phyloP scores from a whole-genome alignment of 2,113 vertebrate genomes.

The Oryzias woworae region DNA sequence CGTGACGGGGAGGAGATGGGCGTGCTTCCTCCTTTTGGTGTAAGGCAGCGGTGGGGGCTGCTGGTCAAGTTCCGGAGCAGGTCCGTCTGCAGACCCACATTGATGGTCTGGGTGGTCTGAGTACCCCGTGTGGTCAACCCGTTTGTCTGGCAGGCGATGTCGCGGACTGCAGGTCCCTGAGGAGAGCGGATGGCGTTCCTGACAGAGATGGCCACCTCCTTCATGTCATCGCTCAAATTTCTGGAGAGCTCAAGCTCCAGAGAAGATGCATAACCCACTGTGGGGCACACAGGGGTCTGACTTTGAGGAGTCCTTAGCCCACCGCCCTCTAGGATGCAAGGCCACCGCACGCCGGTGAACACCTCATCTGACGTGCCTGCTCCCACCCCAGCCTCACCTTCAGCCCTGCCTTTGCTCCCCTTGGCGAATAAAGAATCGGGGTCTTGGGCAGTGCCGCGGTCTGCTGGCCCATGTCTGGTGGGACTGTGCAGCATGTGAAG shows the following conservation, averaged over 20 bases:
- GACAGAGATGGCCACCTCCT: slow-evolving; percentile 94
- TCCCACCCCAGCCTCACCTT: slow-evolving; percentile 66
- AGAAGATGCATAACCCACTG: slow-evolving; percentile 85
- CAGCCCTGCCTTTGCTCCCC: slow-evolving; percentile 78
- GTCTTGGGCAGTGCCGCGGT: slow-evolving; percentile 71
- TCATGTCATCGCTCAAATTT: slow-evolving; percentile 98
- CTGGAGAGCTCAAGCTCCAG: slow-evolving; percentile 88
- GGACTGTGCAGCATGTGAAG: slow-evolving; percentile 86
- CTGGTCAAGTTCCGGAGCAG: slow-evolving; percentile 87
- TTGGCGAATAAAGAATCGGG: slow-evolving; percentile 80
- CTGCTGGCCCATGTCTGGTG: slow-evolving; percentile 68
- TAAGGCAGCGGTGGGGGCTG: slow-evolving; percentile 96
- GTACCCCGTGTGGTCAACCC: slow-evolving; percentile 86
- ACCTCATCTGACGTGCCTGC: slow-evolving; percentile 78
- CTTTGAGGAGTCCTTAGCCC: slow-evolving; percentile 75
- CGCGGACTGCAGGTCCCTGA: slow-evolving; percentile 74
- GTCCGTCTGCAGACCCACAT: slow-evolving; percentile 92
- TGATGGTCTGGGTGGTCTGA: slow-evolving; percentile 91
- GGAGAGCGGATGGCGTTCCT: slow-evolving; percentile 83
- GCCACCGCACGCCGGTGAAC: slow-evolving; percentile 81
- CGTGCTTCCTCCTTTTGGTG: slow-evolving; percentile 86
- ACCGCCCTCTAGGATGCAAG: slow-evolving; percentile 78
- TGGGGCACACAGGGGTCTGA: slow-evolving; percentile 79
- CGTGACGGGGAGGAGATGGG: slow-evolving; percentile 93
- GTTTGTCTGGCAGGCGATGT: slow-evolving; percentile 92